phyloP scores from a whole-genome alignment of 2,888 invertebrate species.

The Agrotis puta region DNA sequence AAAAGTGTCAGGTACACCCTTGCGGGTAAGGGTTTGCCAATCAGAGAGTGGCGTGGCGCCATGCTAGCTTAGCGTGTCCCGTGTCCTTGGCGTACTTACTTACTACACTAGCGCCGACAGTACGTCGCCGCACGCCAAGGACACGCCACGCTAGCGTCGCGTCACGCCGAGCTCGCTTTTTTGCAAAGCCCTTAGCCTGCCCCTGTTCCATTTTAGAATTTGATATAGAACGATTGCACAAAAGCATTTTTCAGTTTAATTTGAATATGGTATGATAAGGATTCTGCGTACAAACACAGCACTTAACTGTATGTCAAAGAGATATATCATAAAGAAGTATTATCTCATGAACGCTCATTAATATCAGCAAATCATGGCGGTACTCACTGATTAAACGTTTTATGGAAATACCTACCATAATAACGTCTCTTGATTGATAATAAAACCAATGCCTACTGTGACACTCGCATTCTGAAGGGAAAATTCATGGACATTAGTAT shows the following conservation, averaged over 20 bases:
- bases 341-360: neutral
- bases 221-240: neutral
- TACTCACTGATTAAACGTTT: neutral
- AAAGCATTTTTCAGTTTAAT: neutral
- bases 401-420: neutral
- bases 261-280: conserved; percentile 4
- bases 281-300: conserved; percentile 17
- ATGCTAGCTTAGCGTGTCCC: too few species aligned
- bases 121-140: too few species aligned
- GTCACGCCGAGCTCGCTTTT: too few species aligned
- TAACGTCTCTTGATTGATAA: neutral
- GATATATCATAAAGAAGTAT: neutral
- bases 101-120: too few species aligned
- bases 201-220: neutral
- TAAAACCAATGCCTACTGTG: neutral
- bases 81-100: too few species aligned
- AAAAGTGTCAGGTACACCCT: too few species aligned
- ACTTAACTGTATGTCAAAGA: conserved; percentile 5
- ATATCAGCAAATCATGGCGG: neutral
- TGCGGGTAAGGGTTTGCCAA: too few species aligned
- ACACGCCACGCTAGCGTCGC: too few species aligned
- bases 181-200: too few species aligned
- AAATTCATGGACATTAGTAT: neutral
- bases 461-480: neutral
- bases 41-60: too few species aligned